Conservation (phyloP, 2,797 vertebrate species). For the Melopsittacus undulatus region DNA sequence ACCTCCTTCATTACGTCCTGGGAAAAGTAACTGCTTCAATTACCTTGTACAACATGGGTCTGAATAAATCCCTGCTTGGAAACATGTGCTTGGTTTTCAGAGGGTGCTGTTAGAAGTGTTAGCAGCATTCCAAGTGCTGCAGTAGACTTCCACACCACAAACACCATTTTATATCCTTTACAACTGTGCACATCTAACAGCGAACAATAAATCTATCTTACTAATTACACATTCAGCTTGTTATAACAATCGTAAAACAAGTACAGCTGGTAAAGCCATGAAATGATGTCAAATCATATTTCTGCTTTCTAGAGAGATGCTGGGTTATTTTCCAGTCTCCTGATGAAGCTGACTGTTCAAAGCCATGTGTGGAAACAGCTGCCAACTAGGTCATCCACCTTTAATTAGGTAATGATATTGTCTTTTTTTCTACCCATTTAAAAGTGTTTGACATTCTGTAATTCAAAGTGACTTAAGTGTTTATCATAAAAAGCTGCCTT, state of each 20-base stretch:
- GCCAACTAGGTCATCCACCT: conserved; percentile 55
- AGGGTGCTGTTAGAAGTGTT: conserved; percentile 66
- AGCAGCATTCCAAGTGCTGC: conserved; percentile 65
- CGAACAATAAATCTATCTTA: conserved; percentile 78
- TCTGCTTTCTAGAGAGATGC: conserved; percentile 69
- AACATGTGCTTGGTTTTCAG: conserved; percentile 29
- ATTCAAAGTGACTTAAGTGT: conserved; percentile 46
- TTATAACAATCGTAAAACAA: conserved; percentile 72
- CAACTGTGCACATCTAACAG: conserved; percentile 57
- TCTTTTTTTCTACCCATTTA: conserved; percentile 20
- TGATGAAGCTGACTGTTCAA: conserved; percentile 49
- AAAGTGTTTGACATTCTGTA: conserved; percentile 48
- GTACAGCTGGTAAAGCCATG: conserved; percentile 79
- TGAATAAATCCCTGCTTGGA: conserved; percentile 26
- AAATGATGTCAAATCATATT: conserved; percentile 78
- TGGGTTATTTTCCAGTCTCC: conserved; percentile 73
- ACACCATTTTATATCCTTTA: conserved; percentile 73
- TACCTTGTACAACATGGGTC: neutral
- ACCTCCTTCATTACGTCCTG: neutral
- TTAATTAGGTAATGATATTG: conserved; percentile 50
- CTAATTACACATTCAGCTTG: conserved; percentile 77
- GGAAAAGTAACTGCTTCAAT: conserved; percentile 12
- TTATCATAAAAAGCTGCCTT: conserved; percentile 37
- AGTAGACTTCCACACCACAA: conserved; percentile 75
- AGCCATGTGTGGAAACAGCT: conserved; percentile 60